Base-by-base conservation (phyloP, 2,888 invertebrate species). In the Aromia moschata region DNA sequence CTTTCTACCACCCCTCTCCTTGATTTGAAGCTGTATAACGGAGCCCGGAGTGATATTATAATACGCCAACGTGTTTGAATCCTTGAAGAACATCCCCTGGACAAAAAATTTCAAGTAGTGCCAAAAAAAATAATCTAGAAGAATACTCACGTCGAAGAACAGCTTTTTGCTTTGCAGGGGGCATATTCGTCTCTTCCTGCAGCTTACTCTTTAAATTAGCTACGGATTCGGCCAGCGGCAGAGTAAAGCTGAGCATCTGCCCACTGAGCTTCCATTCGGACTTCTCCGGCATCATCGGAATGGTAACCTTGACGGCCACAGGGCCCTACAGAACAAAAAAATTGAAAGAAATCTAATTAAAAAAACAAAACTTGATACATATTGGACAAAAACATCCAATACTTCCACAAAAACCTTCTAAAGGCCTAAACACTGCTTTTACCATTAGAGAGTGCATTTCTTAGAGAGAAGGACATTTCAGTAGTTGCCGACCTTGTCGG, bases 21-120 rank as follows among this genome's bases (percentile, higher is more conserved):
- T 99, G 53, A 98, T 87, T 78, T 96, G 93, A 62, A 99, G 84
- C 69, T 93, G 92, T 33, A 99, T 87, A 7, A 90, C 83, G 0
- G 92, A 91, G 51, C 93, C 93, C 25, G 92, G 91, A 7, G 89
- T 85, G 63, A 98, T 88, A 82, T 99, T 99, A 84, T 99, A 99
- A 83, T 91, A 99, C 0, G 96, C 98, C 81, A 98, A 84, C 0
- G 92, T 89, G 77, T 97, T 95, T 49, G 90, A 94, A 82, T 99
- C 98, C 80, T 99, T 99, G 84, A 98, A 94, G 85, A 98, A 99
- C 82, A 98, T 88, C 30, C 98, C 97, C 93, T 97, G 81, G 14
- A 85, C 83, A 70, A 76, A 43, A 46, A 46, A 44, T 40, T 41
- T 17, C 3, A 25, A n/a, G n/a, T n/a, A n/a, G n/a, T n/a, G n/a